Conservation (phyloP, 2,888 invertebrate genomes). For the Cabera pusaria region DNA sequence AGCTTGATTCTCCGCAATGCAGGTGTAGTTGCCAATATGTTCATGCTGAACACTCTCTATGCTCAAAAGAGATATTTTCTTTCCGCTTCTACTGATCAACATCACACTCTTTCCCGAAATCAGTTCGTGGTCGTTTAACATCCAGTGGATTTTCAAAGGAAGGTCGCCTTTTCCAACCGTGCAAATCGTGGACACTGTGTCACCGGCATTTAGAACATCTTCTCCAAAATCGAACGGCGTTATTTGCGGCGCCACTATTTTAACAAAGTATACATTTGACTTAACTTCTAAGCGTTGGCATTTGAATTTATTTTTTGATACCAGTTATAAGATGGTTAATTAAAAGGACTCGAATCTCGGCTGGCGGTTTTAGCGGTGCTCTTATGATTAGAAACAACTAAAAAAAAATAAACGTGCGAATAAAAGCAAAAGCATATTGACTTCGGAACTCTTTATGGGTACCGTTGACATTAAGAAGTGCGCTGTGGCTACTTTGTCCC, state of each 20-base stretch:
- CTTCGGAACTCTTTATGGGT: conserved; percentile 39
- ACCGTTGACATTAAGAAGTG: conserved; percentile 88
- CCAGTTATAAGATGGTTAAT: no score
- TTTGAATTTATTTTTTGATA: no score
- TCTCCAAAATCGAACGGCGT: conserved; percentile 89
- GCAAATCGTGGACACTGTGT: conserved; percentile 87
- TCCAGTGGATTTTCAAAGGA: conserved; percentile 87
- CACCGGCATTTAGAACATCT: conserved; percentile 87
- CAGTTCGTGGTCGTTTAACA: conserved; percentile 82
- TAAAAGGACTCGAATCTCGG: no score
- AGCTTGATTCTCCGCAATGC: conserved; percentile 85
- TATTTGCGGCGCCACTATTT: conserved; percentile 87
- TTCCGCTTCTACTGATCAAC: conserved; percentile 41
- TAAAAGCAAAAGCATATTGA: conserved; percentile 47
- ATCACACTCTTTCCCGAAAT: conserved; percentile 49
- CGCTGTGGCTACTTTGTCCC: conserved; percentile 85
- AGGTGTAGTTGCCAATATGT: conserved; percentile 85
- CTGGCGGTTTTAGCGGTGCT: conserved; percentile 1
- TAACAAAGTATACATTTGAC: no score
- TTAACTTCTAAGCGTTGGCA: no score
- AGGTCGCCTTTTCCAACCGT: conserved; percentile 88
- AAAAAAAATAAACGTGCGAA: conserved; percentile 50
- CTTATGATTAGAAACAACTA: conserved; percentile 21
- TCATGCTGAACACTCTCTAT: conserved; percentile 83
- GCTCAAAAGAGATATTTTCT: conserved; percentile 71